Base-by-base conservation (phyloP, 2,113 vertebrate species). In the Microcebus griseorufus region DNA sequence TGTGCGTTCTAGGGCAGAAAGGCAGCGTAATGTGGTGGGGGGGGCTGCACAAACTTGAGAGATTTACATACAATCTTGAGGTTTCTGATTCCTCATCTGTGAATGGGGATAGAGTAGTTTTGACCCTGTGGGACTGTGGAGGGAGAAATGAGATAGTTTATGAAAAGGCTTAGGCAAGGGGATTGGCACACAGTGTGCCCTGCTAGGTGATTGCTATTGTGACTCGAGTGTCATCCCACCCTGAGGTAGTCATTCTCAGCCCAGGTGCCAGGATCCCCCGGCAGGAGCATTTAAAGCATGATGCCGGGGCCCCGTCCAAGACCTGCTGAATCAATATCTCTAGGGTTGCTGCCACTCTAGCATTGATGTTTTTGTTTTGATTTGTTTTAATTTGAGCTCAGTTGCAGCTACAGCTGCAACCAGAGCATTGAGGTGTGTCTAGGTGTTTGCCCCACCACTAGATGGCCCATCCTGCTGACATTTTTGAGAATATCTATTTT, bases 171-270 rank as follows among this genome's bases (percentile, higher is more conserved):
- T 27, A 16, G 34, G 53, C 37, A 58, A 16, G 11, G 48, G 34
- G 55, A 51, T 2, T 0, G 25, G 37, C 27, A 51, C 20, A 0
- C 1, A 1, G 8, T 25, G 14, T 53, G 23, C 34, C 9, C n/a
- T 11, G 0, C 32, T 34, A 8, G 45, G 58, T 42, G 85, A 37
- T 0, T 34, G 32, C 58, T 78, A 22, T 10, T 22, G 5, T 34
- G 51, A 67, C 7, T n/a, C 8, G 18, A 13, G 9, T 16, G 20
- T 10, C 29, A 16, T 8, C 7, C 17, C 1, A 9, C 29, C 23
- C 16, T 9, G 32, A 5, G 14, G 18, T 13, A 25, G 25, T 23
- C 1, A 29, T n/a, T 64, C 55, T 75, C 23, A 23, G 2, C 3
- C 48, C 37, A 6, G 2, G 5, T 1, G 1, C 11, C 1, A 13